A percentile compares a stretch with the other conserved stretches of the same genome.
phyloP scores from a whole-genome alignment of 2,113 vertebrate species.

The Protobothrops mucrosquamatus region DNA sequence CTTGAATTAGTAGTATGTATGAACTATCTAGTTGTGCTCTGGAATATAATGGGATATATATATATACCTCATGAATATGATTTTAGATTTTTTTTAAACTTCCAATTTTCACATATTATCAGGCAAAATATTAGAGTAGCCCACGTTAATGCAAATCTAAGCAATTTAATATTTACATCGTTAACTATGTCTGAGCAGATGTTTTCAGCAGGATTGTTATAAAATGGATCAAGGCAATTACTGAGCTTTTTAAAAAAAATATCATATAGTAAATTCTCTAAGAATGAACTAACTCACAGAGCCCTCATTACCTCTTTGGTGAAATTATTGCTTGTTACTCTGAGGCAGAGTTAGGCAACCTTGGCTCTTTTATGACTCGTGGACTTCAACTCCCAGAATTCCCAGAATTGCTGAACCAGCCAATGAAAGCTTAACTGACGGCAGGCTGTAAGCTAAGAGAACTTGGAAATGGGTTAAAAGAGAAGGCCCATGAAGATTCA shows the following conservation, averaged over 20 bases:
- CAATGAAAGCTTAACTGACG: not conserved
- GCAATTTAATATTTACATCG: not conserved
- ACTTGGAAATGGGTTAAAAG: not conserved
- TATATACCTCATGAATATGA: not conserved
- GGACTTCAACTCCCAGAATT: no score
- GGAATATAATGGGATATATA: not conserved
- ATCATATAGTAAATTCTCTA: not conserved
- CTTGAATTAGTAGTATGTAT: not conserved
- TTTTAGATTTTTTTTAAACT: not conserved
- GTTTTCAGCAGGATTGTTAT: not conserved
- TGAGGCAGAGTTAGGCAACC: no score
- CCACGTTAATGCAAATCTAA: no score
- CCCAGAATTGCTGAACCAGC: no score
- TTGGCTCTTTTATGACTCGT: no score
- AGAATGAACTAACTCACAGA: not conserved
- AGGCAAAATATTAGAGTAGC: not conserved
- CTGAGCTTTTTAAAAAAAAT: not conserved
- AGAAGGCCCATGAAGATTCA: not conserved
- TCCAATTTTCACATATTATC: not conserved
- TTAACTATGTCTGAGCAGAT: not conserved
- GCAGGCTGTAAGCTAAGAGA: not conserved
- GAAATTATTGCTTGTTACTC: no score
- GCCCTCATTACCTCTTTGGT: not conserved
- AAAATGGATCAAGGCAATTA: not conserved
- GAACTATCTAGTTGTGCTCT: not conserved